Evolutionary conservation across 2,797 vertebrate genomes (phyloP).

Genomic region (Zalophus californianus): DNA sequence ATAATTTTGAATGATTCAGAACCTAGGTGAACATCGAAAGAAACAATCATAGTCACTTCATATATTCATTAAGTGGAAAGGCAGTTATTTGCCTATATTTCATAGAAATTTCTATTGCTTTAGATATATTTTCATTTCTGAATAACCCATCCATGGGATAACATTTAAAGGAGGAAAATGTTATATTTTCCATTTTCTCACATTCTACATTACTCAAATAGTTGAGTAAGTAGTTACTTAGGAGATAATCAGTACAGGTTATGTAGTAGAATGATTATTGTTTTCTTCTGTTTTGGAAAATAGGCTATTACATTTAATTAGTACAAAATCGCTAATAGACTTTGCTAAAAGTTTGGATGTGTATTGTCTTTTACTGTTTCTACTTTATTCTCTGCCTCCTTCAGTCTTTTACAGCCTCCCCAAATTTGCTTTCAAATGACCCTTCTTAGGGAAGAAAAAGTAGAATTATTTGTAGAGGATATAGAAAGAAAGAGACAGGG

Average conservation of each 20-base stretch:
- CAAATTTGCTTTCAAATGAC: constrained; percentile 33
- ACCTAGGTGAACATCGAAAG: background rate
- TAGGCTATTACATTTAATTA: background rate
- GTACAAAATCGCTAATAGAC: background rate
- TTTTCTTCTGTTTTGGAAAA: constrained; percentile 37
- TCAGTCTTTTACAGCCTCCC: background rate
- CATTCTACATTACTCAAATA: background rate
- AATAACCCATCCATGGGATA: background rate
- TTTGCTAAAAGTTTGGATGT: background rate
- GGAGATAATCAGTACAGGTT: background rate
- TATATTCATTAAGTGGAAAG: constrained; percentile 31
- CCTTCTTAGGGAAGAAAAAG: background rate
- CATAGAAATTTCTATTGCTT: background rate
- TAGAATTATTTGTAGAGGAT: background rate
- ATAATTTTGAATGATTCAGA: constrained; percentile 21
- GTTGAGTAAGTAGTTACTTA: background rate
- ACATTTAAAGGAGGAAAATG: background rate
- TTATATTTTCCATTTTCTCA: background rate
- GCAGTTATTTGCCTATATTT: background rate
- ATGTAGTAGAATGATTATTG: background rate
- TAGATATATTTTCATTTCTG: background rate
- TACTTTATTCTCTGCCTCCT: background rate
- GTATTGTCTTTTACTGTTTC: background rate
- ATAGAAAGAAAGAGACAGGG: constrained; percentile 16
- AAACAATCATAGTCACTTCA: background rate